Percentiles rank a stretch among this genome's conserved stretches.
Conservation (phyloP, 2,113 vertebrate genomes). For the Triplophysa siluroides region DNA sequence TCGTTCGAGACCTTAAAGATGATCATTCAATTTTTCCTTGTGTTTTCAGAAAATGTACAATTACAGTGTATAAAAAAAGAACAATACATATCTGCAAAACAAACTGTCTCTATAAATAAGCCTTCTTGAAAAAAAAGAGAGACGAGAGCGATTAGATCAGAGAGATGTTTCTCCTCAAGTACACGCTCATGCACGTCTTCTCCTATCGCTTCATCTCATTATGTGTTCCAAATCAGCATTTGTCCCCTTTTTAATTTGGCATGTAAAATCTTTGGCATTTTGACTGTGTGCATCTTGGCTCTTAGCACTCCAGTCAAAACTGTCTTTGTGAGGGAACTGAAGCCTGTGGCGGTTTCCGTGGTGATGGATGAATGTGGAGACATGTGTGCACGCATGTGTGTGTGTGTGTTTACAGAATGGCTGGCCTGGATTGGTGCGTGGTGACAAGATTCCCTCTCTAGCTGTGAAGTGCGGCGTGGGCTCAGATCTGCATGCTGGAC, state of each 20-base stretch:
- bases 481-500: conserved; percentile 52
- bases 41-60: neutral
- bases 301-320: conserved; percentile 73
- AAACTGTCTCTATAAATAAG: conserved; percentile 11
- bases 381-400: conserved; percentile 61
- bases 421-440: conserved; percentile 50
- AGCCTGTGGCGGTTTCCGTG: conserved; percentile 74
- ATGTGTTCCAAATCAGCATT: conserved; percentile 67
- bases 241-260: conserved; percentile 71
- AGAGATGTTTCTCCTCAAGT: conserved; percentile 59
- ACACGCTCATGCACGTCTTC: conserved; percentile 36
- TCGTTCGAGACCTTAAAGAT: too few relatives aligned
- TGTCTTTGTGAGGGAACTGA: conserved; percentile 77
- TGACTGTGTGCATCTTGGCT: conserved; percentile 77
- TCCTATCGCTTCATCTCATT: conserved; percentile 49
- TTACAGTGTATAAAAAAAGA: neutral
- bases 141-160: conserved; percentile 30
- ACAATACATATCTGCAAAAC: neutral
- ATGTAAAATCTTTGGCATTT: conserved; percentile 76
- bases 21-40: too few relatives aligned
- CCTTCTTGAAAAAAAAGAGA: neutral
- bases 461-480: conserved; percentile 61
- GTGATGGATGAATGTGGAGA: conserved; percentile 79
- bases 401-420: conserved; percentile 46
- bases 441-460: conserved; percentile 66